Evolutionary conservation across 2,888 invertebrate species (phyloP), one percentile per base, ranked within the genome.

Genomic region (Aphodius sticticus): DNA sequence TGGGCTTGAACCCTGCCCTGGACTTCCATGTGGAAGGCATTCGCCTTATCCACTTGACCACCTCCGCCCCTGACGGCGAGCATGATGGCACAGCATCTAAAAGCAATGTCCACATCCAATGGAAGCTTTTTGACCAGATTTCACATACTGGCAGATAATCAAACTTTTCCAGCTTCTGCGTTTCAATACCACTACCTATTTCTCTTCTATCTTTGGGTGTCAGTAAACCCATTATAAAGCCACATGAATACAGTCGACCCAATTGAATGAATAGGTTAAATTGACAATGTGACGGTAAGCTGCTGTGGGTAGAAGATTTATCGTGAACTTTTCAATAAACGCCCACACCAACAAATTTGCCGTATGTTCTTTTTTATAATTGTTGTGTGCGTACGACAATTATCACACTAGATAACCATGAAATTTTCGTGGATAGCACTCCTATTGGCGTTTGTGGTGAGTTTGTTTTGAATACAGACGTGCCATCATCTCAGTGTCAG

Each of bases 321-420:
- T 71, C 53, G 53, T 53, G n/a, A 71, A 71, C 16, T 15, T 71
- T 16, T 16, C 71, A 71, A 71, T 71, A 71, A 71, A 71, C 71
- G 15, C 71, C 71, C 71, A 71, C 71, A 71, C 16, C 71, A 53
- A 9, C 71, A 71, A 26, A 16, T 71, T 35, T 71, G 12, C 6
- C 71, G 35, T 71, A 71, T 71, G 71, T 71, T 16, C 53, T 16
- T 14, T 70, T 35, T 71, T n/a, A 71, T 71, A 35, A 71, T 71
- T 71, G 71, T 71, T 35, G 35, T 35, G 0, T 53, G 53, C 53
- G 53, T 53, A 53, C 26, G 16, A 71, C 71, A 71, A 26, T 71
- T 71, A 71, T 26, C 7, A 71, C 12, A 53, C 12, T 53, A 53
- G 53, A 53, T 53, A 71, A 71, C 35, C 16, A 71, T 71, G 71